A percentile compares a stretch with the other conserved stretches of the same genome.
phyloP scores from a whole-genome alignment of 1,140 invertebrate genomes.

The Antheraea mylitta region DNA sequence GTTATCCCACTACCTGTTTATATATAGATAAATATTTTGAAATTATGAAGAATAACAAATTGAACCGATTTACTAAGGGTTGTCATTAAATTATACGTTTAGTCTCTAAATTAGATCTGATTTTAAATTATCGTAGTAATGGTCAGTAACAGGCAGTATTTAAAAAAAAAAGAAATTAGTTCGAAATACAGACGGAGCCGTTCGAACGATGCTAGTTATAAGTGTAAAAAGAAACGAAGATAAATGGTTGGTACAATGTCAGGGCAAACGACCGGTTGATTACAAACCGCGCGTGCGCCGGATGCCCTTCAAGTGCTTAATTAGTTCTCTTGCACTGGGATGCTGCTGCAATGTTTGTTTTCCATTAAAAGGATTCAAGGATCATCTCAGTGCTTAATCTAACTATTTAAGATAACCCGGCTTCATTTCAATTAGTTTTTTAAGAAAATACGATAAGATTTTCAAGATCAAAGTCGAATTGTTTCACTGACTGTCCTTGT shows the following conservation, averaged over 20 bases:
- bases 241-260: constrained; percentile 4
- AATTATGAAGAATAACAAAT: too few species aligned
- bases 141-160: too few species aligned
- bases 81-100: too few species aligned
- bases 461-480: too few species aligned
- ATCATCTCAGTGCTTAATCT: not conserved
- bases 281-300: constrained; percentile 39
- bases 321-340: constrained; percentile 43
- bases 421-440: not conserved
- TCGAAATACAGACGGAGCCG: not conserved
- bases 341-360: constrained; percentile 6
- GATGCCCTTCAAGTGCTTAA: constrained; percentile 61
- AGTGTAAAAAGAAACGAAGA: not conserved
- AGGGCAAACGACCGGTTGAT: constrained; percentile 59
- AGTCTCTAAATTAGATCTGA: too few species aligned
- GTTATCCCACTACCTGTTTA: too few species aligned
- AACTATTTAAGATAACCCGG: not conserved
- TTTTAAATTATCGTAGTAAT: too few species aligned
- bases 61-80: too few species aligned
- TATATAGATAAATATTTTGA: too few species aligned
- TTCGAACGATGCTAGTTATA: not conserved
- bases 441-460: not conserved
- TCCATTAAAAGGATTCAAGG: constrained; percentile 1
- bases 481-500: too few species aligned
- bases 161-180: not conserved